A percentile compares a stretch with the other conserved stretches of the same genome.
These are phyloP conservation scores for Aphis gossypii DNA, from an alignment of 1,140 invertebrate species.

Conservation along the genomic window DNA sequence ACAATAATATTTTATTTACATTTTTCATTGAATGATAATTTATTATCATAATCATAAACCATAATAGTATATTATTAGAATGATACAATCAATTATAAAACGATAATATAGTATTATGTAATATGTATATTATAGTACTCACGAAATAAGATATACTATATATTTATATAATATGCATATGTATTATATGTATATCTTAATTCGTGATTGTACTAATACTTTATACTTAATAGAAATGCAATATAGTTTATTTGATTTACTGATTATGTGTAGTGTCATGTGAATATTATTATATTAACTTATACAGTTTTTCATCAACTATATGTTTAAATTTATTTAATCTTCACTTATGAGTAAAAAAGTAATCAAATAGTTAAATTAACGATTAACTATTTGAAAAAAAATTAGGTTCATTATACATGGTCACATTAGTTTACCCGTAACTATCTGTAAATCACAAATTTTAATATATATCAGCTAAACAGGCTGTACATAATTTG, in stretches of 20 bases:
- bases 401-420: background rate
- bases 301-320: no score
- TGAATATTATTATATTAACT: background rate
- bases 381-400: background rate
- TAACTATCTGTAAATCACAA: background rate
- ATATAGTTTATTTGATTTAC: no score
- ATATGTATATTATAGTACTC: no score
- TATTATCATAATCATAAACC: no score
- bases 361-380: background rate
- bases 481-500: background rate
- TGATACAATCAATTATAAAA: no score
- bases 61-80: no score
- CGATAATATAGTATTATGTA: background rate
- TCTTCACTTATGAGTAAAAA: background rate
- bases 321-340: background rate
- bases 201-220: no score
- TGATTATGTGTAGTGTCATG: no score
- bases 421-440: background rate
- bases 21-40: background rate
- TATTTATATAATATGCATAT: no score
- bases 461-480: background rate
- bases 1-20: constrained; percentile 15
- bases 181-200: no score
- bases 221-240: no score
- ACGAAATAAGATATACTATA: no score